phyloP scores from a whole-genome alignment of 2,113 vertebrate species.

The Psilopogon haemacephalus region DNA sequence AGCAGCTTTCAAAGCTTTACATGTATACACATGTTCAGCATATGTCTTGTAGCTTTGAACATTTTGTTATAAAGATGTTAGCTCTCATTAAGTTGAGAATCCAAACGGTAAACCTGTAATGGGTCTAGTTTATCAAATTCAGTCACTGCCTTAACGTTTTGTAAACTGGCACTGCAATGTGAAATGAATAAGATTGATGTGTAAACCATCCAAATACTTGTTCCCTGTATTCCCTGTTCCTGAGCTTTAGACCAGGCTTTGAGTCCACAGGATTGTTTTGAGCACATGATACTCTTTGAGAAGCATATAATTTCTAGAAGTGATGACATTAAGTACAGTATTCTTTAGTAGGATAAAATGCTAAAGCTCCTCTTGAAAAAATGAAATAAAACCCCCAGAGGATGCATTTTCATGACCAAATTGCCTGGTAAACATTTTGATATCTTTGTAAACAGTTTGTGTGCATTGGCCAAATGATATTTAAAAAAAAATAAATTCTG shows the following conservation, averaged over 20 bases:
- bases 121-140: slow-evolving; percentile 38
- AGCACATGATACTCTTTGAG: not conserved
- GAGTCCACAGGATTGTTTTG: not conserved
- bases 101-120: slow-evolving; percentile 26
- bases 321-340: not conserved
- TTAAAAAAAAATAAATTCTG: not conserved
- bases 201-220: not conserved
- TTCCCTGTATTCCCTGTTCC: not conserved
- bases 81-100: slow-evolving; percentile 41
- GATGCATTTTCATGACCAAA: not conserved
- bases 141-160: not conserved
- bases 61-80: slow-evolving; percentile 49
- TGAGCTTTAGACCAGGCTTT: not conserved
- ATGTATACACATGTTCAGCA: slow-evolving; percentile 67
- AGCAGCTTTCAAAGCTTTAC: slow-evolving; percentile 63
- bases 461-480: not conserved
- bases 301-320: not conserved
- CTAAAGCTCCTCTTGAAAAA: not conserved
- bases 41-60: slow-evolving; percentile 67
- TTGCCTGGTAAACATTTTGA: not conserved
- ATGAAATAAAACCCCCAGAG: not conserved
- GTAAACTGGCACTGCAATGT: not conserved
- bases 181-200: not conserved
- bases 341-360: not conserved
- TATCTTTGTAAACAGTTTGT: not conserved